Evolutionary conservation across 2,113 vertebrate species (phyloP).

Genomic region (Hemibagrus wyckioides): DNA sequence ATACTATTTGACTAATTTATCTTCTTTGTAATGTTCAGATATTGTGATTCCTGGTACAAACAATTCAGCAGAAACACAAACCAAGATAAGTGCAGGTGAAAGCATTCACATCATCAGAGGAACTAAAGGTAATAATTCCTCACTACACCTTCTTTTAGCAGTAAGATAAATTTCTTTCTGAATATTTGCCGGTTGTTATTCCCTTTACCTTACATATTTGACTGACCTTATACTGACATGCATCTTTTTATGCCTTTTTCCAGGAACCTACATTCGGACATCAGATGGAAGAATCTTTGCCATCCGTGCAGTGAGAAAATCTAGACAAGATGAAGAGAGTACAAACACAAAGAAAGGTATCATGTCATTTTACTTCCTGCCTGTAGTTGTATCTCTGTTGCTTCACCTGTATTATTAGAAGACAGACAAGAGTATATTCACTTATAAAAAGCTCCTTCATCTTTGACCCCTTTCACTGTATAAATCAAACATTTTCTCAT

Average conservation of each 20-base stretch:
- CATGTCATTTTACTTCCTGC: neutral
- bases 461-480: neutral
- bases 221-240: neutral
- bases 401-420: neutral
- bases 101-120: conserved; percentile 95
- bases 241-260: conserved; percentile 23
- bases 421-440: neutral
- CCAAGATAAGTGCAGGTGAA: conserved; percentile 88
- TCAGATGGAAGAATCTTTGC: conserved; percentile 95
- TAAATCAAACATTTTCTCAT: neutral
- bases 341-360: conserved; percentile 81
- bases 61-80: conserved; percentile 87
- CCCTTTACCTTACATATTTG: conserved; percentile 2
- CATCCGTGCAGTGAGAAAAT: conserved; percentile 88
- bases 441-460: neutral
- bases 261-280: conserved; percentile 94
- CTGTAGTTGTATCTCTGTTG: no score
- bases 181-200: neutral
- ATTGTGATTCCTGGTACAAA: conserved; percentile 96
- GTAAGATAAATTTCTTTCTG: neutral
- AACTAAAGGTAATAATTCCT: conserved; percentile 82
- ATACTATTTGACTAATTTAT: neutral
- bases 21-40: conserved; percentile 71
- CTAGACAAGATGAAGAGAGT: conserved; percentile 79
- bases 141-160: neutral